A percentile compares a stretch with the other conserved stretches of the same genome.
Evolutionary conservation across 2,797 vertebrate genomes (phyloP).

Genomic region (Melanotaenia parkinsoni): DNA sequence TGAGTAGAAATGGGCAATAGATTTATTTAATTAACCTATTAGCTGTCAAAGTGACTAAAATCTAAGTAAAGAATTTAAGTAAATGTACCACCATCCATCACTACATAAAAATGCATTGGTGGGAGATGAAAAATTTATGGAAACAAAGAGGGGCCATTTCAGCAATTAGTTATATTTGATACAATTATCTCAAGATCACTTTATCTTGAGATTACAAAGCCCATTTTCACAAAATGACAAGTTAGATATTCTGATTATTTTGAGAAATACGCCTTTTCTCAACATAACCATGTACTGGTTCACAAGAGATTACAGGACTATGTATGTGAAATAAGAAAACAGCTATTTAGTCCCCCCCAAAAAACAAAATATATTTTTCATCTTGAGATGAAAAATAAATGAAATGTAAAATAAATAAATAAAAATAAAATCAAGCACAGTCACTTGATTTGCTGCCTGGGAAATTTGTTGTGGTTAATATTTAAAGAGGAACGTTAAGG

Average conservation of each 20-base stretch:
- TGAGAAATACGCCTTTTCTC: neutral
- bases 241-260: neutral
- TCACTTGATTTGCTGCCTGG: neutral
- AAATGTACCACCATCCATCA: too few species aligned
- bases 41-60: neutral
- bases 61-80: neutral
- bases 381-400: neutral
- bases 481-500: constrained; percentile 41
- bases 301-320: neutral
- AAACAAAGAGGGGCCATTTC: neutral
- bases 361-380: too few species aligned
- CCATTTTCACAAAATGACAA: neutral
- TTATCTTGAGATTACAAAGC: neutral
- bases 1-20: too few species aligned
- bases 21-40: neutral
- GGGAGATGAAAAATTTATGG: neutral
- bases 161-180: neutral
- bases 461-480: constrained; percentile 14
- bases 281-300: neutral
- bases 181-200: neutral
- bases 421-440: too few species aligned
- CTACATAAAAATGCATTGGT: neutral
- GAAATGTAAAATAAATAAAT: neutral
- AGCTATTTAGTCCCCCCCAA: neutral
- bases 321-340: neutral